Base-by-base conservation (phyloP, 2,888 invertebrate genomes). In the Monopis laevigella region DNA sequence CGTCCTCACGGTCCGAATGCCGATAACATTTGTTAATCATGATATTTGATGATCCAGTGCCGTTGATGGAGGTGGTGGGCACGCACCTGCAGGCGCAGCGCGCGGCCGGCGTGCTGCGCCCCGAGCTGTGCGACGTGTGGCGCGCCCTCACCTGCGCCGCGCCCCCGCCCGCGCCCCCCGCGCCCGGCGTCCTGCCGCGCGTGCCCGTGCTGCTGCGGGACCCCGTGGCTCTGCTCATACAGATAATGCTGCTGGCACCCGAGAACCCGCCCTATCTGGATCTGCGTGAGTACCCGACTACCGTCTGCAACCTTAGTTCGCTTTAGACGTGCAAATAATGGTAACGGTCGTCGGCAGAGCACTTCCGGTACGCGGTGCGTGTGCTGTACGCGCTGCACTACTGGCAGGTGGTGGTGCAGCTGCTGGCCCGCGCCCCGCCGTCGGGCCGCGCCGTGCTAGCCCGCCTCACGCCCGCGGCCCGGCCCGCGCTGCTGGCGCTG, bases 301-400 rank as follows among this genome's bases (percentile, higher is more conserved):
- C n/a, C n/a, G n/a, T n/a, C n/a, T n/a, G n/a, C n/a, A n/a, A n/a
- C n/a, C n/a, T n/a, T n/a, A n/a, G n/a, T n/a, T n/a, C n/a, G n/a
- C n/a, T n/a, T n/a, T n/a, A n/a, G n/a, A n/a, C n/a, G n/a, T n/a
- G n/a, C n/a, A n/a, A n/a, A n/a, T n/a, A n/a, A n/a, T n/a, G n/a
- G n/a, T n/a, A n/a, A n/a, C n/a, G n/a, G n/a, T n/a, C n/a, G n/a
- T n/a, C n/a, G n/a, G n/a, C n/a, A n/a, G n/a, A n/a, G n/a, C n/a
- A n/a, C n/a, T n/a, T n/a, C n/a, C n/a, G n/a, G n/a, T n/a, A n/a
- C 60, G 87, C 96, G 55, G 92, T 96, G 2, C 90, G 91, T 64
- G 88, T 91, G 48, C 84, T 96, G 49, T 97, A 93, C 82, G 93
- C 96, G 65, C 84, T 96, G 47, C 82, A 90, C 45, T 95, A 93